These are phyloP conservation scores for Papilio demoleus DNA, from an alignment of 2,888 invertebrate genomes.

Conservation along the genomic window DNA sequence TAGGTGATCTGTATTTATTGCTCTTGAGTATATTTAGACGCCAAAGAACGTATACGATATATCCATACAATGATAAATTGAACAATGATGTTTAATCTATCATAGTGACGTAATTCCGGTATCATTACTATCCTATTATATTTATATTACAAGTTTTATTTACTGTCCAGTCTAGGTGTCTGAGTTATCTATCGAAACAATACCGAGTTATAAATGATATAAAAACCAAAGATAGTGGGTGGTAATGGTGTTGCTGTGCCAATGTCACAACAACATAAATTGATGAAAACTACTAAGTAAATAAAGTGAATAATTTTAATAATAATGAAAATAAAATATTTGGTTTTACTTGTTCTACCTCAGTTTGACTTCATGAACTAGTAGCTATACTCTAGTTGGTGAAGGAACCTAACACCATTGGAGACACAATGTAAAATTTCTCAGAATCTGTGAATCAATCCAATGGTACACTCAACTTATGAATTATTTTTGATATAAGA, in stretches of 20 bases:
- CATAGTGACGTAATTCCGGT: slow-evolving; percentile 25
- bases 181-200: slow-evolving; percentile 33
- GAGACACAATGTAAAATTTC: not conserved
- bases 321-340: too few species aligned
- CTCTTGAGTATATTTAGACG: too few species aligned
- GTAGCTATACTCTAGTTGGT: not conserved
- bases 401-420: not conserved
- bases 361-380: not conserved
- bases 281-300: not conserved
- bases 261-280: slow-evolving; percentile 8
- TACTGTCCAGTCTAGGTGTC: slow-evolving; percentile 24
- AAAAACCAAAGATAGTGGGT: slow-evolving; percentile 37
- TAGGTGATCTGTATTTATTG: too few species aligned
- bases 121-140: slow-evolving; percentile 13
- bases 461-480: too few species aligned
- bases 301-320: too few species aligned
- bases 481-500: too few species aligned
- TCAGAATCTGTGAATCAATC: too few species aligned
- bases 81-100: slow-evolving; percentile 18
- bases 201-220: slow-evolving; percentile 34
- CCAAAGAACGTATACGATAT: not conserved
- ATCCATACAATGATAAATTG: not conserved
- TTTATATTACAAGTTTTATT: slow-evolving; percentile 26
- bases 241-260: slow-evolving; percentile 28
- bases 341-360: not conserved